A percentile compares a stretch with the other conserved stretches of the same genome.
Evolutionary conservation across 2,888 invertebrate species (phyloP).

Genomic region (Tetheella fluctuosa): DNA sequence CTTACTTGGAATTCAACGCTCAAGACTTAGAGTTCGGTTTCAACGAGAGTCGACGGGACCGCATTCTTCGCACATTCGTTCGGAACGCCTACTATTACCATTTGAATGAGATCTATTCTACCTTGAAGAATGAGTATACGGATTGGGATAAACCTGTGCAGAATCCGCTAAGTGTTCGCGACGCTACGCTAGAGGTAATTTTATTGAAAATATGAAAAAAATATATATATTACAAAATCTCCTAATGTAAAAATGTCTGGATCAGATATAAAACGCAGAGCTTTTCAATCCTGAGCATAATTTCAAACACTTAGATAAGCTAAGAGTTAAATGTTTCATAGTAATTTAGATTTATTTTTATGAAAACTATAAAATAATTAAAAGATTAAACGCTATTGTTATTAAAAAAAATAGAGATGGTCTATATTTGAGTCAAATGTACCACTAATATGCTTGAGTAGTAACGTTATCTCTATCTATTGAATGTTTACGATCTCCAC

Average conservation of each 20-base stretch:
- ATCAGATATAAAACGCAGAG: not conserved
- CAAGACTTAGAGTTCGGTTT: constrained; percentile 96
- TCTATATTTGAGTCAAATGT: constrained; percentile 1
- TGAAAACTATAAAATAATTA: not conserved
- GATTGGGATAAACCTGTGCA: constrained; percentile 97
- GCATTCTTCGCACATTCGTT: constrained; percentile 95
- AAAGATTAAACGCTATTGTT: not conserved
- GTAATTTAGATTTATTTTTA: not conserved
- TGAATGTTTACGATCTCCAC: constrained; percentile 19
- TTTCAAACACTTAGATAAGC: not conserved
- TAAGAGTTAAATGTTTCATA: not conserved
- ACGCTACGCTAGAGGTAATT: constrained; percentile 89
- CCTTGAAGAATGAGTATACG: constrained; percentile 97
- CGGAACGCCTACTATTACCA: constrained; percentile 98
- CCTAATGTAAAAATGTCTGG: not conserved
- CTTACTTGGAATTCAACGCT: constrained; percentile 91
- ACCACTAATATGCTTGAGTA: not conserved
- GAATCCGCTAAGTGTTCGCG: constrained; percentile 93
- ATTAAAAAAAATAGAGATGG: not conserved
- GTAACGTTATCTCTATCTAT: constrained; percentile 10
- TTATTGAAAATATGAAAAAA: not conserved
- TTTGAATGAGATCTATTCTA: constrained; percentile 97
- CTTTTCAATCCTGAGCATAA: not conserved
- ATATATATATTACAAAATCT: too few species aligned
- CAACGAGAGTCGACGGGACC: constrained; percentile 93